These are phyloP conservation scores for Dolichomitus sp. DNA, from an alignment of 2,888 invertebrate genomes.

Conservation along the genomic window DNA sequence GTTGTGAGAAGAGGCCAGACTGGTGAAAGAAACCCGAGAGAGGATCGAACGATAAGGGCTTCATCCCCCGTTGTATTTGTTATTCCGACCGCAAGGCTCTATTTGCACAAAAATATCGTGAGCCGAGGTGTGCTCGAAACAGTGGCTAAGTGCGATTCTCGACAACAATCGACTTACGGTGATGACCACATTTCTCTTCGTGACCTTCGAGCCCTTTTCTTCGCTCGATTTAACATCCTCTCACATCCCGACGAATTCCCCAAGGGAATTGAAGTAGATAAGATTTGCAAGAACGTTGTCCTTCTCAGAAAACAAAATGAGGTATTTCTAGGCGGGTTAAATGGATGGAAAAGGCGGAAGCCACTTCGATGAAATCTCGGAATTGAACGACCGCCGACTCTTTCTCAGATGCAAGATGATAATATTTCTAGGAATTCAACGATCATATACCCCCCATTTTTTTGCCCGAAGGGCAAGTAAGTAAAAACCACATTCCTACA, in stretches of 20 bases:
- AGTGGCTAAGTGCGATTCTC: conserved; percentile 10
- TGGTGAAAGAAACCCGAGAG: conserved; percentile 23
- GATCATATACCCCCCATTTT: background rate
- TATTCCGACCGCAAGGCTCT: conserved; percentile 51
- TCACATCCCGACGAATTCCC: background rate
- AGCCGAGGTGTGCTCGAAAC: background rate
- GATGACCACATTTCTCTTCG: conserved; percentile 27
- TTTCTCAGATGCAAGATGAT: background rate
- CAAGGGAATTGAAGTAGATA: background rate
- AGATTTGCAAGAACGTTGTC: conserved; percentile 1
- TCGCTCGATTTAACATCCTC: background rate
- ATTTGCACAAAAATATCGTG: conserved; percentile 3
- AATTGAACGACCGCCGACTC: background rate
- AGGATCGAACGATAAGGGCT: conserved; percentile 47
- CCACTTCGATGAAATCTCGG: background rate
- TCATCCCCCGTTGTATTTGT: conserved; percentile 41
- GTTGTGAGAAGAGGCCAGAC: conserved; percentile 1
- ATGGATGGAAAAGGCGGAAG: background rate
- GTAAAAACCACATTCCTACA: background rate
- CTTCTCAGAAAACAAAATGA: background rate
- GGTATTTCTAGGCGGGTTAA: background rate
- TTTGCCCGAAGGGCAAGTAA: background rate
- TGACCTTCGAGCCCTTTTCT: conserved; percentile 2
- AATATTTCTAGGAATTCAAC: background rate
- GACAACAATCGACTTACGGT: conserved; percentile 39